Evolutionary conservation across 2,797 vertebrate genomes (phyloP).

Genomic region (Darevskia mixta): DNA sequence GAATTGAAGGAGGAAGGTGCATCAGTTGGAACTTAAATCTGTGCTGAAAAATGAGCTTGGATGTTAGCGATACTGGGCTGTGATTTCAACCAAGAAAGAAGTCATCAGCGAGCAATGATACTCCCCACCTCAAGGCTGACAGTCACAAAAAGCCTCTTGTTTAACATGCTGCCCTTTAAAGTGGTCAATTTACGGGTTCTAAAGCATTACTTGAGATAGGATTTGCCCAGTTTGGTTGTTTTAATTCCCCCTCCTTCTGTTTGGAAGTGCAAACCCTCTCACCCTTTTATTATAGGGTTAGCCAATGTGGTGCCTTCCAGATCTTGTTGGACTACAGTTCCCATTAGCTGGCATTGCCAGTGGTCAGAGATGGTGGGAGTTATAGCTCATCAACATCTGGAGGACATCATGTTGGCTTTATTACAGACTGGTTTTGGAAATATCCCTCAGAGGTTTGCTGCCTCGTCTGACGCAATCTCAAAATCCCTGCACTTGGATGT

Average conservation of each 20-base stretch:
- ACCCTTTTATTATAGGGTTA: too few species aligned
- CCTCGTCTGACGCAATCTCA: background rate
- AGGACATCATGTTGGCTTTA: background rate
- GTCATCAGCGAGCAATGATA: background rate
- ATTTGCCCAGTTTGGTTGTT: background rate
- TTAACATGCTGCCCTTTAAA: background rate
- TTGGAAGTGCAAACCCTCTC: background rate
- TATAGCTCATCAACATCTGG: too few species aligned
- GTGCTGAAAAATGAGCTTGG: background rate
- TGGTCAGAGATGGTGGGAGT: too few species aligned
- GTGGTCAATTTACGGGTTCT: background rate
- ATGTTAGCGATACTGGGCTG: background rate
- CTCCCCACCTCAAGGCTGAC: background rate
- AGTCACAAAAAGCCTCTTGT: background rate
- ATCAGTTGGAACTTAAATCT: background rate
- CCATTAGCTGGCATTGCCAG: too few species aligned
- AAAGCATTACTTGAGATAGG: background rate
- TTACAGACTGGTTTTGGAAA: background rate
- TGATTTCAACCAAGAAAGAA: background rate
- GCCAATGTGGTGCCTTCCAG: too few species aligned
- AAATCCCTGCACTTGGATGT: background rate
- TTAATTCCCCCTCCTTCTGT: background rate
- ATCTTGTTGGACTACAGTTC: too few species aligned
- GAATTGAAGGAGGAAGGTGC: background rate
- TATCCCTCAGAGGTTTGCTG: background rate